Conservation (phyloP, 2,888 invertebrate genomes). For the Halictus ligatus region DNA sequence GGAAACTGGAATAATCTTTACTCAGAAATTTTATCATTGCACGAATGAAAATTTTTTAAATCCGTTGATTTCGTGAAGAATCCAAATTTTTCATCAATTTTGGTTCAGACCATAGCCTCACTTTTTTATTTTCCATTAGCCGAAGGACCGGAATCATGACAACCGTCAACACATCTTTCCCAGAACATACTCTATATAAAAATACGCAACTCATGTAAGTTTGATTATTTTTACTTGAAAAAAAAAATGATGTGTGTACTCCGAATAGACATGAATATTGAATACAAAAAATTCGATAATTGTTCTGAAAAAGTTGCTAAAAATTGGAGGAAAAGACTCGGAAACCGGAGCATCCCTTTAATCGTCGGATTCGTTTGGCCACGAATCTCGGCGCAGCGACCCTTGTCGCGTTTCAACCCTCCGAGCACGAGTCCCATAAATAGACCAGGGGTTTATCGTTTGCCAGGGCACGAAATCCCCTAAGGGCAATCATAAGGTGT, state of each 20-base stretch:
- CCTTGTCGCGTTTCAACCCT: slow-evolving; percentile 22
- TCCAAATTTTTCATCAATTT: too few relatives aligned
- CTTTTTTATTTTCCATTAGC: too few relatives aligned
- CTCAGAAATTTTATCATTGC: not conserved
- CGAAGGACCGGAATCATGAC: too few relatives aligned
- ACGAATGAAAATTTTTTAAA: not conserved
- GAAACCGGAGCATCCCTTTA: not conserved
- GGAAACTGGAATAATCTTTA: not conserved
- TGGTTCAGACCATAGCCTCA: too few relatives aligned
- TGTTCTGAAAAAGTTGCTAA: not conserved
- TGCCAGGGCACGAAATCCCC: slow-evolving; percentile 64
- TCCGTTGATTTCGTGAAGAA: not conserved
- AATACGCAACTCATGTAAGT: too few relatives aligned
- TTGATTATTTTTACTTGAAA: not conserved
- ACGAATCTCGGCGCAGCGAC: not conserved
- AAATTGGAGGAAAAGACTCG: not conserved
- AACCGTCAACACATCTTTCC: too few relatives aligned
- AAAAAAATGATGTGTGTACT: not conserved
- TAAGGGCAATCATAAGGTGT: slow-evolving; percentile 75
- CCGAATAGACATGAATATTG: not conserved
- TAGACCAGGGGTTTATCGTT: slow-evolving; percentile 64
- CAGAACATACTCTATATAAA: too few relatives aligned
- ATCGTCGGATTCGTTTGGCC: slow-evolving; percentile 14
- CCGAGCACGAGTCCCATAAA: slow-evolving; percentile 48
- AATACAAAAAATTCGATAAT: not conserved